Base-by-base conservation (phyloP, 2,113 vertebrate species). In the Bufo gargarizans region DNA sequence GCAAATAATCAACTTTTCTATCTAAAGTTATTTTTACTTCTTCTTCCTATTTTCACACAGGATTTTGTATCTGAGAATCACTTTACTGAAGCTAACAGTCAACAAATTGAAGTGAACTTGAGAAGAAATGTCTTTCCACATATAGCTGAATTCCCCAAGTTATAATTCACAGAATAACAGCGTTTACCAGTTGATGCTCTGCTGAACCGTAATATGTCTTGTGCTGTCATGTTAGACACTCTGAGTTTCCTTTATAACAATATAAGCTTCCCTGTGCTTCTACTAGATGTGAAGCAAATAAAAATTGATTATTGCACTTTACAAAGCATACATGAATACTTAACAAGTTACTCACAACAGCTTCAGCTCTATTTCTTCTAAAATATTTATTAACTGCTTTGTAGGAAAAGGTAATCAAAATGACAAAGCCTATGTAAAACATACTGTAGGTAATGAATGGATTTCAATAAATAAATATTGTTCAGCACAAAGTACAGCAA, bases 191-290 rank as follows among this genome's bases (percentile, higher is more conserved):
- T 88, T 87, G 76, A 87, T 74, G 86, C 86, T 88, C 78, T 82
- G 86, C 78, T 82, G 77, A 88, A 88, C 78, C 33, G 50, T 88
- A 82, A 88, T 88, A 88, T 88, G 86, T 88, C 86, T 82, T 72
- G 65, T 59, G 86, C 86, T 88, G 86, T 88, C 86, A 88, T 82
- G 78, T 79, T 88, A 72, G 77, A 74, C 61, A 74, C 53, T 22
- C 43, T 45, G 79, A 88, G 77, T 88, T 88, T 82, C 61, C 43
- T 82, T 88, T 74, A 74, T 67, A 82, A 74, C 50, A 88, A 82
- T 74, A 82, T 74, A 88, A 82, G 78, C 77, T 74, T 88, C 80
- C 81, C 78, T 71, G 33, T 14, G 59, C 22, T 88, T 71, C 65
- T 88, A 82, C 74, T 82, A 88, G 67, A 82, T 88, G 78, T 82